Evolutionary conservation across 2,888 invertebrate species (phyloP), one percentile per base, ranked within the genome.

Genomic region (Mimumesa dahlbomi): DNA sequence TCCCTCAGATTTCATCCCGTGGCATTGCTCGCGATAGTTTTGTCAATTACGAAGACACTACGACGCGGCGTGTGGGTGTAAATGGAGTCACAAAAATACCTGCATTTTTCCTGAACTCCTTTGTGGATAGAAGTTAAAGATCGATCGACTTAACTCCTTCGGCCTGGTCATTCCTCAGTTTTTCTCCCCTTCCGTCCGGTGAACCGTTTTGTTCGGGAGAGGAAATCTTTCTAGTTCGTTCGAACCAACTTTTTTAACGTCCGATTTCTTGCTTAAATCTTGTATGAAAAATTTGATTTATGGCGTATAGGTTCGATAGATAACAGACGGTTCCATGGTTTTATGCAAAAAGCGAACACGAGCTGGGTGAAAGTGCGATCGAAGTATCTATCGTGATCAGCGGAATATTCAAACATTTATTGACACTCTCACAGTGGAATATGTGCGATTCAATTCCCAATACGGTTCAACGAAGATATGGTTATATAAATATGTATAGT

Each of bases 81-180:
- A 50, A 56, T 38, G 38, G 54, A 56, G 9, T 36, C 11, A 16
- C 9, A 22, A 36, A 48, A 67, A 38, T 59, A 53, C 7, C 16
- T 34, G 48, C 43, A 36, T 49, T 66, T 54, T 34, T 52, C 25
- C 25, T 31, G 21, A 9, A 54, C 22, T 57, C 18, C 29, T 16
- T 6, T n/a, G 36, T 42, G 46, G 21, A 42, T 54, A 25, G 18
- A 46, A 61, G 58, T 62, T 62, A 25, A 61, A 59, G 63, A 75
- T 75, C 57, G 74, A 75, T 74, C 66, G 66, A 49, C 18, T 66
- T 38, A 70, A 73, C 73, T 65, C 59, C 56, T 57, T 69, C 48
- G 29, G 29, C 38, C 45, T 46, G 54, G 48, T 38, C 11, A 45
- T 50, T 48, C 9, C 21, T 58, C 36, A 5, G 14, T 65, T 48